Percentiles rank a stretch among this genome's conserved stretches.
Conservation (phyloP, 2,797 vertebrate genomes). For the Enteromius afrohamiltoni region DNA sequence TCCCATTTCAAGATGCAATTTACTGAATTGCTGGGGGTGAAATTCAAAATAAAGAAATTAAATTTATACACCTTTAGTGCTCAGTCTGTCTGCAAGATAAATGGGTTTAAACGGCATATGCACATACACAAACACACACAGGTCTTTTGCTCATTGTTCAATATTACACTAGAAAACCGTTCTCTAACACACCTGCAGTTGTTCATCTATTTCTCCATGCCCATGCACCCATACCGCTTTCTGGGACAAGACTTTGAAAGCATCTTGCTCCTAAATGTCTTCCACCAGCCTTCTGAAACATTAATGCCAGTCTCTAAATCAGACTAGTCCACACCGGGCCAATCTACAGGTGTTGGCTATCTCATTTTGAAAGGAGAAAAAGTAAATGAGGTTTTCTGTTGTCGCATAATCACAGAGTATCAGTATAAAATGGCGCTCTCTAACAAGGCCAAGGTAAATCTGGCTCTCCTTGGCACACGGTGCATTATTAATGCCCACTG, state of each 20-base stretch:
- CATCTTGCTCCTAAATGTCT: not conserved
- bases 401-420: slow-evolving; percentile 11
- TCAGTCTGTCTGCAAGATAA: slow-evolving; percentile 58
- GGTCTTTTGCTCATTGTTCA: slow-evolving; percentile 54
- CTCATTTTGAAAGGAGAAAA: slow-evolving; percentile 8
- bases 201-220: not conserved
- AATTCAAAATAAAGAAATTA: slow-evolving; percentile 62
- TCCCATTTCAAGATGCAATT: slow-evolving; percentile 54
- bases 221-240: not conserved
- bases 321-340: not conserved
- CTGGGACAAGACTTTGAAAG: not conserved
- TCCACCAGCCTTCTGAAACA: slow-evolving; percentile 9
- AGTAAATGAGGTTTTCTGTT: not conserved
- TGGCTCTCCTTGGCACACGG: slow-evolving; percentile 44
- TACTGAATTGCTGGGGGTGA: slow-evolving; percentile 61
- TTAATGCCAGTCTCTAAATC: not conserved
- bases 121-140: slow-evolving; percentile 44
- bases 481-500: slow-evolving; percentile 51
- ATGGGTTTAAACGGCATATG: slow-evolving; percentile 47
- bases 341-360: not conserved
- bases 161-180: slow-evolving; percentile 41
- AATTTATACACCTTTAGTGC: slow-evolving; percentile 61
- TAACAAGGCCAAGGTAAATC: slow-evolving; percentile 41
- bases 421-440: not conserved
- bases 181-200: slow-evolving; percentile 15